A percentile compares a stretch with the other conserved stretches of the same genome.
Conservation (phyloP, 2,113 vertebrate species). For the Mormyrus iriodes region DNA sequence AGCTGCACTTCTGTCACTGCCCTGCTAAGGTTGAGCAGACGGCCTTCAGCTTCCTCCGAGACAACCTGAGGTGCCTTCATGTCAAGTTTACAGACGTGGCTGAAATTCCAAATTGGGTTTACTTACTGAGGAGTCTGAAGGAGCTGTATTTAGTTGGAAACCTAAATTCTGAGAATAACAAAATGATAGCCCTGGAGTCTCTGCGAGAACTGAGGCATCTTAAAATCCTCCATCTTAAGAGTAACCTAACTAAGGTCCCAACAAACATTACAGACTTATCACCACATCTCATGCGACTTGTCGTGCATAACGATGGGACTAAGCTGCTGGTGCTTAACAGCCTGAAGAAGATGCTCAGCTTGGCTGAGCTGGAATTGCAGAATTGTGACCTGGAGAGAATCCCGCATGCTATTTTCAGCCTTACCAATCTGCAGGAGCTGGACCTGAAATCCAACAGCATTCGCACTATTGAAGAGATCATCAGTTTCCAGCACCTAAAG, state of each 20-base stretch:
- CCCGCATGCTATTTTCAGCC: constrained; percentile 94
- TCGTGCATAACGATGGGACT: constrained; percentile 94
- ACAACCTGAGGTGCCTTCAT: constrained; percentile 94
- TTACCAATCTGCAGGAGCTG: constrained; percentile 90
- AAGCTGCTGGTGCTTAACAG: constrained; percentile 93
- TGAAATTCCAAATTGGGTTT: constrained; percentile 95
- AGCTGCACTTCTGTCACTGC: constrained; percentile 94
- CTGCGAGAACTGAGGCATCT: constrained; percentile 88
- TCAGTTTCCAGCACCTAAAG: constrained; percentile 97
- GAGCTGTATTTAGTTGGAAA: constrained; percentile 92
- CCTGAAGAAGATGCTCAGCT: constrained; percentile 97
- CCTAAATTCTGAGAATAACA: constrained; percentile 97
- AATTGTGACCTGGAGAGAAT: constrained; percentile 97
- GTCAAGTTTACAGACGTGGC: constrained; percentile 97
- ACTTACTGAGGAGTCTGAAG: constrained; percentile 84
- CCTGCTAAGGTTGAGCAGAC: constrained; percentile 95
- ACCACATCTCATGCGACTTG: constrained; percentile 84
- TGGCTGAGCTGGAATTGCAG: constrained; percentile 85
- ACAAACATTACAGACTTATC: constrained; percentile 95
- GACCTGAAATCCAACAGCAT: constrained; percentile 97
- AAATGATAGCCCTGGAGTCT: constrained; percentile 96
- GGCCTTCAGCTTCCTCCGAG: constrained; percentile 92
- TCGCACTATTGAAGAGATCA: constrained; percentile 94
- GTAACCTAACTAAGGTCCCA: constrained; percentile 95
- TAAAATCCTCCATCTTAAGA: constrained; percentile 89